Evolutionary conservation across 1,140 invertebrate genomes (phyloP), one percentile per base, ranked within the genome.

Genomic region (Xylocopa sonorina): DNA sequence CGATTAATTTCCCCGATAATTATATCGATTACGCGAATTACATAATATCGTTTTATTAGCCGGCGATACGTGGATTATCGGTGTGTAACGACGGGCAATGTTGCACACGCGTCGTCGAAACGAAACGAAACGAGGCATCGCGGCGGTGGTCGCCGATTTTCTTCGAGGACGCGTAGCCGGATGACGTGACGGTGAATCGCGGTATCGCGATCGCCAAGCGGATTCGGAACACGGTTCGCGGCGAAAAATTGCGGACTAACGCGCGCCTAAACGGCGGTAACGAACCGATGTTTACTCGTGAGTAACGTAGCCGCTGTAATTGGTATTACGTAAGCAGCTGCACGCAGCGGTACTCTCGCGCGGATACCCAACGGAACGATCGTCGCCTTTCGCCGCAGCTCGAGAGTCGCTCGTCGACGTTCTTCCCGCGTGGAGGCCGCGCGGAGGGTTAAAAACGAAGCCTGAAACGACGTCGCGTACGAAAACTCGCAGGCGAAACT

Each of bases 271-370:
- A 84, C 72, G 43, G 57, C 73, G 71, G 69, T 78, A 84, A 78
- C 82, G 73, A 78, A 66, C 50, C 83, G 58, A 55, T 48, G 83
- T 84, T 84, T 84, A 84, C 74, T 58, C 62, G 27, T 57, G 73
- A 76, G 67, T 77, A 83, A 73, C 72, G 78, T 58, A 78, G 72
- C 53, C 73, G 63, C 32, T 57, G 73, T 84, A 85, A 85, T 85
- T 84, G 85, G 66, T 81, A 82, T 89, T 89, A 87, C 88, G 90
- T 81, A 91, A 90, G 84, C 82, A 77, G 82, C 86, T 77, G 86
- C 77, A 60, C 68, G 27, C 55, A 10, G 29, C 34, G 53, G 46
- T 68, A 50, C 78, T 78, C 46, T 21, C 66, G 82, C 74, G 78
- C 53, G 63, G 48, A 43, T 58, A 55, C 32, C 62, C 80, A 78